phyloP scores from a whole-genome alignment of 2,888 invertebrate genomes.

The Meliscaeva auricollis region DNA sequence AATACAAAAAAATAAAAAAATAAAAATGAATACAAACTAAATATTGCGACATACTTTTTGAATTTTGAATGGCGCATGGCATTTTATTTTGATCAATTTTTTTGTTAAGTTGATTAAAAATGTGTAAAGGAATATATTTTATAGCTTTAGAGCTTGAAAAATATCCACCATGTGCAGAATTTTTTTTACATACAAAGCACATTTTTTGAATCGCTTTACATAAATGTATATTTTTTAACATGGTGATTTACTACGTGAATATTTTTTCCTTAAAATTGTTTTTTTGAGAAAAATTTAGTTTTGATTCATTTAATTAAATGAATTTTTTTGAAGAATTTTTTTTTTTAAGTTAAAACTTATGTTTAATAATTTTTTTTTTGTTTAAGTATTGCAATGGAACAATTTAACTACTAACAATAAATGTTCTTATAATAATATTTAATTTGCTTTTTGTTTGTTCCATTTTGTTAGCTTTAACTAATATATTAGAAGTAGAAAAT shows the following conservation, averaged over 20 bases:
- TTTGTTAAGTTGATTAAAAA: constrained; percentile 43
- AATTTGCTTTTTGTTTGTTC: constrained; percentile 70
- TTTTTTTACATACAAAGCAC: constrained; percentile 46
- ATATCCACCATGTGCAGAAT: constrained; percentile 54
- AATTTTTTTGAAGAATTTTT: constrained; percentile 50
- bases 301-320: constrained; percentile 54
- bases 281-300: constrained; percentile 17
- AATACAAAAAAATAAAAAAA: constrained; percentile 29
- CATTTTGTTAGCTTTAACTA: constrained; percentile 39
- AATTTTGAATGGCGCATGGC: constrained; percentile 76
- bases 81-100: constrained; percentile 26
- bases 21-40: constrained; percentile 50
- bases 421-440: constrained; percentile 36
- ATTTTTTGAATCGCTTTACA: constrained; percentile 52
- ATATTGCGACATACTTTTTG: constrained; percentile 73
- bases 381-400: constrained; percentile 62
- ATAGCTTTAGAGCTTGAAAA: constrained; percentile 34
- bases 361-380: constrained; percentile 18
- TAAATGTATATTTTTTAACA: constrained; percentile 52
- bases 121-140: constrained; percentile 47
- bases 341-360: constrained; percentile 11
- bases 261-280: constrained; percentile 14
- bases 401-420: constrained; percentile 40
- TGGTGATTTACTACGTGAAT: constrained; percentile 51
- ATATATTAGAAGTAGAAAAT: constrained; percentile 9